phyloP scores from a whole-genome alignment of 53 echinoderm and acorn worm genomes.

The Crossaster papposus region DNA sequence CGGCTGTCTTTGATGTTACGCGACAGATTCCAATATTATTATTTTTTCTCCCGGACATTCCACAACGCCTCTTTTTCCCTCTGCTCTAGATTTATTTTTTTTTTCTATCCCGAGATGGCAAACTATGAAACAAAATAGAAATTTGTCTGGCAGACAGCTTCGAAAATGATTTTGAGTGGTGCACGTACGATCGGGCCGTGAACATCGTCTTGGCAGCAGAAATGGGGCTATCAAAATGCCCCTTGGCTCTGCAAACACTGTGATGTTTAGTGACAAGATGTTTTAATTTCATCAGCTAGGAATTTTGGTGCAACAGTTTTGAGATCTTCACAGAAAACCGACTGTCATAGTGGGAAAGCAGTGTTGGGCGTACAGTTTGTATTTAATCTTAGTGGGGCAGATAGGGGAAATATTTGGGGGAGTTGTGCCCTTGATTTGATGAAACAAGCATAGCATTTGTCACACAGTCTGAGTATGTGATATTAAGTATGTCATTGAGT shows the following conservation, averaged over 20 bases:
- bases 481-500: no score
- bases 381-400: no score
- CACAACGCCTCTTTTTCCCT: neutral
- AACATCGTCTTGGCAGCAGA: neutral
- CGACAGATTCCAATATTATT: conserved; percentile 45
- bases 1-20: conserved; percentile 54
- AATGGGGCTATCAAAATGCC: conserved; percentile 11
- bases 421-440: no score
- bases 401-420: no score
- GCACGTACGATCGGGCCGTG: neutral
- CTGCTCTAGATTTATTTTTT: neutral
- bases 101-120: neutral
- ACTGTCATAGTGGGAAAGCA: neutral
- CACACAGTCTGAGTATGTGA: no score
- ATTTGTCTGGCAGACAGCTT: neutral
- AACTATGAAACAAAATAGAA: neutral
- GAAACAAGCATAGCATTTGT: no score
- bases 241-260: neutral
- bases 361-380: no score
- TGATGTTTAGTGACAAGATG: neutral
- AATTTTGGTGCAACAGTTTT: neutral
- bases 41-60: conserved; percentile 37
- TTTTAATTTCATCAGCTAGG: neutral
- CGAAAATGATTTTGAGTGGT: neutral
- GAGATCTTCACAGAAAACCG: neutral